These are phyloP conservation scores for Dyspetes luteomarginatus DNA, from an alignment of 2,888 invertebrate species.

Conservation along the genomic window DNA sequence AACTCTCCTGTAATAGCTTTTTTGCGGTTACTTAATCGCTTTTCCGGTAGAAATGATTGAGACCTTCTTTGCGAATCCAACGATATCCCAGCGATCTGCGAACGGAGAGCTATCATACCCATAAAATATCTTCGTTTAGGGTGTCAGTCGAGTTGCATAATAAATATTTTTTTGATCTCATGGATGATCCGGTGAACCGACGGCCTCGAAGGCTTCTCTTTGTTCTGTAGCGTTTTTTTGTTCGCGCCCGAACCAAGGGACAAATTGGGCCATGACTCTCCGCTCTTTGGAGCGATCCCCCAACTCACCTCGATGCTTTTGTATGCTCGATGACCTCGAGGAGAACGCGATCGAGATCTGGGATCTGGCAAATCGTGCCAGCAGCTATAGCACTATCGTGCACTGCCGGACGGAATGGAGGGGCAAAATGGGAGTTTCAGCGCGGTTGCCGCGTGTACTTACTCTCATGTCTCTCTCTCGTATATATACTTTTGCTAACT, in stretches of 20 bases:
- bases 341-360: slow-evolving; percentile 61
- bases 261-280: slow-evolving; percentile 66
- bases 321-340: slow-evolving; percentile 67
- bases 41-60: background rate
- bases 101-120: background rate
- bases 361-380: slow-evolving; percentile 64
- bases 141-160: background rate
- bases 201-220: slow-evolving; percentile 5
- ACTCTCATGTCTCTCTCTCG: slow-evolving; percentile 16
- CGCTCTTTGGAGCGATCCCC: slow-evolving; percentile 39
- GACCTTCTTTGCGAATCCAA: slow-evolving; percentile 19
- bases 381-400: slow-evolving; percentile 59
- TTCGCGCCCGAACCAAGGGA: slow-evolving; percentile 39
- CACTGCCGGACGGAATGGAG: slow-evolving; percentile 11
- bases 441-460: slow-evolving; percentile 67
- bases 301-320: slow-evolving; percentile 46
- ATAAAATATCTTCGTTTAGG: slow-evolving; percentile 6
- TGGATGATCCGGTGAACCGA: background rate
- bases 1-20: slow-evolving; percentile 1
- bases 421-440: slow-evolving; percentile 33
- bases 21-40: background rate
- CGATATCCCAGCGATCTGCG: slow-evolving; percentile 32
- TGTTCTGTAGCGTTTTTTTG: slow-evolving; percentile 21
- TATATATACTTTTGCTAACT: slow-evolving; percentile 48
- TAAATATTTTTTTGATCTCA: slow-evolving; percentile 47